Conservation (phyloP, 2,113 vertebrate genomes). For the Ascaphus truei region DNA sequence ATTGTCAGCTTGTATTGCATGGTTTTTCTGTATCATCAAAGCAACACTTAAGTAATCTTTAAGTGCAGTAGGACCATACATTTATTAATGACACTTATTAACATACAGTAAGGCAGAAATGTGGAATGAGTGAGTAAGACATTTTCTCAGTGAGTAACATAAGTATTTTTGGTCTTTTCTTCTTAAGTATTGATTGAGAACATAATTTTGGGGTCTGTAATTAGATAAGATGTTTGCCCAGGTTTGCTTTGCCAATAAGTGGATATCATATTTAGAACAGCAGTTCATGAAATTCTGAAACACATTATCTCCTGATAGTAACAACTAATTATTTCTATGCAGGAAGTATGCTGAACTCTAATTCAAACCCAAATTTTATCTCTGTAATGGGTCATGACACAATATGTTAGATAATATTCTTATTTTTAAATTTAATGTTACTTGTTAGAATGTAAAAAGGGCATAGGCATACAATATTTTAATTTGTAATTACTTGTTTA, state of each 20-base stretch:
- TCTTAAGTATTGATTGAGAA: too few relatives aligned
- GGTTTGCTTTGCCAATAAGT: not conserved
- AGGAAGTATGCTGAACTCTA: not conserved
- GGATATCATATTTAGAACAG: not conserved
- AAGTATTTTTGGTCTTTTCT: too few relatives aligned
- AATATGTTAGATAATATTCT: constrained; percentile 1
- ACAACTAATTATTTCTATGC: not conserved
- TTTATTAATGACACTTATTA: too few relatives aligned
- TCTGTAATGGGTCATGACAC: not conserved
- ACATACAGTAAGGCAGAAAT: too few relatives aligned
- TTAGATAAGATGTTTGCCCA: too few relatives aligned
- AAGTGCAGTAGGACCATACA: too few relatives aligned
- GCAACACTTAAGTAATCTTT: too few relatives aligned
- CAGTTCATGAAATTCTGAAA: not conserved
- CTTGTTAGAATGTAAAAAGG: not conserved
- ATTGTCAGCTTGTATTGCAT: too few relatives aligned
- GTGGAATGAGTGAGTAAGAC: too few relatives aligned
- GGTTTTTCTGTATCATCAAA: too few relatives aligned
- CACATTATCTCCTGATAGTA: not conserved
- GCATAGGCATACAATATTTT: not conserved
- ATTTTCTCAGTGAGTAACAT: too few relatives aligned
- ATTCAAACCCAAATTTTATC: not conserved
- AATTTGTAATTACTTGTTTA: not conserved
- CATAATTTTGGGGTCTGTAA: too few relatives aligned
- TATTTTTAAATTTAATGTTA: not conserved